These are phyloP conservation scores for Antennarius striatus DNA, from an alignment of 2,113 vertebrate genomes.

Conservation along the genomic window DNA sequence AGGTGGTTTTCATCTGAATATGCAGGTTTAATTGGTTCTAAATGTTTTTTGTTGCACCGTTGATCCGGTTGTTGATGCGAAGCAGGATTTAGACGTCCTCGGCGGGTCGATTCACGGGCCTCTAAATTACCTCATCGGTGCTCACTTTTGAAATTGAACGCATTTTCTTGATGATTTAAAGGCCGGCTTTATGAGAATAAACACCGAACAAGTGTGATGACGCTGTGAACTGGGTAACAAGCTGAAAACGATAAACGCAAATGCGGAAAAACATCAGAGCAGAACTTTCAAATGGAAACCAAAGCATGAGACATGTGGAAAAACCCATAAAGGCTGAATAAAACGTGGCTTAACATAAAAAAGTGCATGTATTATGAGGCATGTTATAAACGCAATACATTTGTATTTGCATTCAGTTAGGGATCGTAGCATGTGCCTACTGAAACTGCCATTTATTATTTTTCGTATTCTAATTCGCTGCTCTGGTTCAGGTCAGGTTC, in stretches of 20 bases:
- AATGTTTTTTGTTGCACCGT: not conserved
- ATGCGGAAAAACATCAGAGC: slow-evolving; percentile 37
- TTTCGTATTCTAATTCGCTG: slow-evolving; percentile 12
- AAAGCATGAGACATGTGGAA: slow-evolving; percentile 7
- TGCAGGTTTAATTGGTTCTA: not conserved
- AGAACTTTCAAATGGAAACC: slow-evolving; percentile 32
- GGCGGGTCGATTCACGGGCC: slow-evolving; percentile 39
- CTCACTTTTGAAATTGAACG: slow-evolving; percentile 69
- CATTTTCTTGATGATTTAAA: slow-evolving; percentile 63
- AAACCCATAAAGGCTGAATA: not conserved
- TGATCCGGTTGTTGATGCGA: not conserved
- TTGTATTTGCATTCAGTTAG: slow-evolving; percentile 11
- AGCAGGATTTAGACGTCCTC: slow-evolving; percentile 48
- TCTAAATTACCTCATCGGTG: slow-evolving; percentile 53
- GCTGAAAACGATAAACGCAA: slow-evolving; percentile 49
- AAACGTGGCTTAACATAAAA: not conserved
- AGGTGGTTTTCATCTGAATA: not conserved
- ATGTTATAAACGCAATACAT: not conserved
- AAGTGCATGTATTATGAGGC: not conserved
- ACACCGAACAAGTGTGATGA: slow-evolving; percentile 45
- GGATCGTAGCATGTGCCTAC: not conserved
- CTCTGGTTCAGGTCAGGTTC: too few species aligned
- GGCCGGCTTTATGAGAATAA: slow-evolving; percentile 58
- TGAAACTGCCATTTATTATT: slow-evolving; percentile 9
- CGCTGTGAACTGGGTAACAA: slow-evolving; percentile 24